Conservation (phyloP, 2,888 invertebrate species). For the Polydesmus complanatus region DNA sequence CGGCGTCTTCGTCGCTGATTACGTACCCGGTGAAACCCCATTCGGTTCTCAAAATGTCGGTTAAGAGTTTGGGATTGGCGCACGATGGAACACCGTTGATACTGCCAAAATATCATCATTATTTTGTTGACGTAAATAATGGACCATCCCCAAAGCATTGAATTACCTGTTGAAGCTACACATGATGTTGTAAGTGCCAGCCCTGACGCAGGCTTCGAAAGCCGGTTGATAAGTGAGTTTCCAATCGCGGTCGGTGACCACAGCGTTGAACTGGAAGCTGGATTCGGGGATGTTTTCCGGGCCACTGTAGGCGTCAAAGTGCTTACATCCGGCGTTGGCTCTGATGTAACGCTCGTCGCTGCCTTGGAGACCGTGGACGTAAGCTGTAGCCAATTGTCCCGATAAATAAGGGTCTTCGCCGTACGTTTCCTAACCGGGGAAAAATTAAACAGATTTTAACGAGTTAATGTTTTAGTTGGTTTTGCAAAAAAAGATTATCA, state of each 20-base stretch:
- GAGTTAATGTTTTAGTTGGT: too few species aligned
- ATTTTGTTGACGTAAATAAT: background rate
- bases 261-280: constrained; percentile 12
- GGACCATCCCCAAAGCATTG: background rate
- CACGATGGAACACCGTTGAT: constrained; percentile 17
- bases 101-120: background rate
- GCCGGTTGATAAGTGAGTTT: constrained; percentile 13
- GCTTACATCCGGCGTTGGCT: constrained; percentile 17
- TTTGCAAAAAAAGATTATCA: constrained; percentile 2
- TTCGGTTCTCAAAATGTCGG: constrained; percentile 16
- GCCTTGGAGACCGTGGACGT: constrained; percentile 14
- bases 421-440: constrained; percentile 12
- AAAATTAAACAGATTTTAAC: background rate
- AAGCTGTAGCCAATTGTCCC: constrained; percentile 10
- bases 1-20: constrained; percentile 14
- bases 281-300: constrained; percentile 17
- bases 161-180: constrained; percentile 15
- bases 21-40: constrained; percentile 17
- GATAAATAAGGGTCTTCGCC: constrained; percentile 17
- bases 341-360: constrained; percentile 12
- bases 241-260: constrained; percentile 15
- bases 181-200: constrained; percentile 15
- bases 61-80: constrained; percentile 12
- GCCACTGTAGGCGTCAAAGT: constrained; percentile 15
- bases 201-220: constrained; percentile 13